phyloP scores from a whole-genome alignment of 2,888 invertebrate species.

The Ephialtes manifestator region DNA sequence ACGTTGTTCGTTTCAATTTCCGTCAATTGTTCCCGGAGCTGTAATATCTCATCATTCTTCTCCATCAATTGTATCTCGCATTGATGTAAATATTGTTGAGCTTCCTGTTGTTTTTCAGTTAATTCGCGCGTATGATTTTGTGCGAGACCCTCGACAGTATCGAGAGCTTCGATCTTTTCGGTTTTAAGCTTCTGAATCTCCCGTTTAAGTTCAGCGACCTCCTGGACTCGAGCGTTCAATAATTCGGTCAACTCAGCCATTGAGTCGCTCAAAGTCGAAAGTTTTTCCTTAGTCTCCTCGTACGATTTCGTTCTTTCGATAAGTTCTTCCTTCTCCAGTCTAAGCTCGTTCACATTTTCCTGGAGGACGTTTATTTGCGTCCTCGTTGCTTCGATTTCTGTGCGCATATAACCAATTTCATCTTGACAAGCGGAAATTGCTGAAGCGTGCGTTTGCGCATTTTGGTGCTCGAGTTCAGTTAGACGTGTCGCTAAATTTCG shows the following conservation, averaged over 20 bases:
- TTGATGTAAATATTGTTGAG: conserved; percentile 24
- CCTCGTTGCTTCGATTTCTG: conserved; percentile 66
- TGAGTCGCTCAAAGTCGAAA: conserved; percentile 69
- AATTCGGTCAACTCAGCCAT: conserved; percentile 79
- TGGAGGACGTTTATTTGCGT: conserved; percentile 59
- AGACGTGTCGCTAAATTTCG: conserved; percentile 60
- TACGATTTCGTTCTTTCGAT: conserved; percentile 84
- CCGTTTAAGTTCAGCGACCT: conserved; percentile 80
- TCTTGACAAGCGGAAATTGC: conserved; percentile 67
- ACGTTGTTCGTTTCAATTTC: conserved; percentile 70
- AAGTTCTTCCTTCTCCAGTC: conserved; percentile 79
- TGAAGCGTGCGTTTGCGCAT: too few relatives aligned
- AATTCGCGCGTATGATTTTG: conserved; percentile 79
- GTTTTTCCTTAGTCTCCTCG: conserved; percentile 77
- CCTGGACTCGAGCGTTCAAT: conserved; percentile 79
- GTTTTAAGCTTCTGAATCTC: conserved; percentile 78
- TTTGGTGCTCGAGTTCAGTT: conserved; percentile 75
- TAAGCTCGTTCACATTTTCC: conserved; percentile 63
- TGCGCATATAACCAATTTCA: conserved; percentile 66
- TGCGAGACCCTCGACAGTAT: conserved; percentile 43
- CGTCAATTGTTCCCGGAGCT: conserved; percentile 77
- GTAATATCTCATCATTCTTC: conserved; percentile 79
- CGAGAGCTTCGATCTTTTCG: conserved; percentile 70
- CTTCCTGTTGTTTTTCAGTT: conserved; percentile 74
- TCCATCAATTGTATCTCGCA: conserved; percentile 78